These are phyloP conservation scores for Malurus alboscapulatus DNA, from an alignment of 2,113 vertebrate species.

Conservation along the genomic window DNA sequence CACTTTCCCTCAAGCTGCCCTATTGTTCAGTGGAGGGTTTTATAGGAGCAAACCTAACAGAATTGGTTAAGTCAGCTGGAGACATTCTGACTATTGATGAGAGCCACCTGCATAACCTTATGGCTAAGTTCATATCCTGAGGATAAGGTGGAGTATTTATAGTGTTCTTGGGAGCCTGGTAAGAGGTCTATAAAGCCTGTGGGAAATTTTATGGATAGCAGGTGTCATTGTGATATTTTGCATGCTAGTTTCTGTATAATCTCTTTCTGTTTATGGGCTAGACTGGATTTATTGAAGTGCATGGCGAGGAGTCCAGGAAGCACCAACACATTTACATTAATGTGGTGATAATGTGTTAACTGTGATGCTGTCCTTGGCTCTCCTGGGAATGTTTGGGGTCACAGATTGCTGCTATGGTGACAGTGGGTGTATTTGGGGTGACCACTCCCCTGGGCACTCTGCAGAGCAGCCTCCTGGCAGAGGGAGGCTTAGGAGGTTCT, in stretches of 20 bases:
- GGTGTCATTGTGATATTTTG: no score
- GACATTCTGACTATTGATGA: not conserved
- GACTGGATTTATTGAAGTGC: fast-evolving
- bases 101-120: not conserved
- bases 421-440: not conserved
- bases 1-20: fast-evolving
- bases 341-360: fast-evolving
- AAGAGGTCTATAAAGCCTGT: fast-evolving
- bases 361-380: not conserved
- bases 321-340: fast-evolving
- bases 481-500: no score
- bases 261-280: fast-evolving
- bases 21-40: fast-evolving
- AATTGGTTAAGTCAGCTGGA: not conserved
- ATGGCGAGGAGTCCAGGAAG: fast-evolving
- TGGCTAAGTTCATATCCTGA: not conserved
- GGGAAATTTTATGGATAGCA: fast-evolving
- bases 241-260: fast-evolving
- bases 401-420: fast-evolving
- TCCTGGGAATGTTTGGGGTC: fast-evolving
- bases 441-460: not conserved
- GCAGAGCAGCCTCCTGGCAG: fast-evolving
- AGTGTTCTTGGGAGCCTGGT: fast-evolving
- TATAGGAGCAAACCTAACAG: not conserved
- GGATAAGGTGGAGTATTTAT: not conserved